Evolutionary conservation across 2,113 vertebrate species (phyloP), one percentile per base, ranked within the genome.

Genomic region (Actinemys pallida): DNA sequence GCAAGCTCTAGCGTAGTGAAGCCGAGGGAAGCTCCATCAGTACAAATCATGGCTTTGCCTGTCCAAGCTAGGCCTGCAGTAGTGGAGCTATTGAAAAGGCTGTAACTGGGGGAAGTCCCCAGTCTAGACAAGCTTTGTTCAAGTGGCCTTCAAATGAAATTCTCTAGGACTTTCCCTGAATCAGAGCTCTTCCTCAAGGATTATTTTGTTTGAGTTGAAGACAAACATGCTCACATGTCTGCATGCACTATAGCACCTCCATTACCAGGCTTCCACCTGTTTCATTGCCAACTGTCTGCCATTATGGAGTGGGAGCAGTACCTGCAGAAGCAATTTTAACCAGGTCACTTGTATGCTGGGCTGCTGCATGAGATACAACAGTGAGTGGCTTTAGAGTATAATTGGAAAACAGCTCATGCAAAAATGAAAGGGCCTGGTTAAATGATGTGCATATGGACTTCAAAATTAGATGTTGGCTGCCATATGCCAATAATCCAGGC

Each of bases 211-310:
- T 45, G 24, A 27, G 6, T 13, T 14, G 39, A 76, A 76, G 75
- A 45, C 25, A 45, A 11, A 47, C 10, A 13, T 45, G 72, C 20
- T 76, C 39, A 45, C 20, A 25, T 69, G 19, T 25, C 56, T 13
- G 13, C 35, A 20, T 47, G 10, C 2, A 0, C 7, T 31, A 47
- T 22, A 84, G 83, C 72, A 31, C 0, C 0, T 42, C 79, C n/a
- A 65, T 83, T 39, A 39, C 56, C 52, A 24, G 45, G 8, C 31
- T 53, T 45, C 85, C 92, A 35, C 50, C 76, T 13, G 42, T 53
- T 86, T 22, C 42, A 39, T 57, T 62, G 57, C 57, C 42, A 6
- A 29, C 9, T 80, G 25, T 3, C 12, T n/a, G 10, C n/a, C 81
- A 79, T 2, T 65, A 14, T 47, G 25, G 75, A 47, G 22, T 78